Conservation (phyloP, 2,888 invertebrate species). For the Morinoia aosen region DNA sequence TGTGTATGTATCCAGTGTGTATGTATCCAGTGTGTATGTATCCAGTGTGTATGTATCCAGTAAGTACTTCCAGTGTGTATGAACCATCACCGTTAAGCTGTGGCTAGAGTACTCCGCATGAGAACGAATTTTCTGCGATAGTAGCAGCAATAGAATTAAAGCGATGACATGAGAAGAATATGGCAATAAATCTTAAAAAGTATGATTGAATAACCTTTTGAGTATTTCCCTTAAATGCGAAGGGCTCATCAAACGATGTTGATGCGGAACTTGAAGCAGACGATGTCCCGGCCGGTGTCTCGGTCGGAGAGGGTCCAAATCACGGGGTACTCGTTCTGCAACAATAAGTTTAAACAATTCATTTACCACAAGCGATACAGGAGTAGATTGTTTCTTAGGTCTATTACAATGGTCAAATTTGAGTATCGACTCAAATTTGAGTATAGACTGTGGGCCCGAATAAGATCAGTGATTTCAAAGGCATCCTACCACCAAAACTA, state of each 20-base stretch:
- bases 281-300: slow-evolving; percentile 52
- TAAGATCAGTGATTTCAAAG: too few relatives aligned
- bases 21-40: not conserved
- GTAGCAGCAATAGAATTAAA: not conserved
- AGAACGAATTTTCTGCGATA: not conserved
- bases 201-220: not conserved
- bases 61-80: not conserved
- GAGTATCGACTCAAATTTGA: not conserved
- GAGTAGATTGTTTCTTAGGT: too few relatives aligned
- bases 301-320: slow-evolving; percentile 61
- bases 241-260: slow-evolving; percentile 57
- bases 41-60: not conserved
- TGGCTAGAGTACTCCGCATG: not conserved
- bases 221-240: not conserved
- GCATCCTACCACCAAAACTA: too few relatives aligned
- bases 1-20: not conserved
- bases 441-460: not conserved
- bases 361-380: too few relatives aligned
- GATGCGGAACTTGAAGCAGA: slow-evolving; percentile 65
- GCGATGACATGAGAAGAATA: not conserved
- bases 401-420: too few relatives aligned
- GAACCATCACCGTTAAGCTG: not conserved
- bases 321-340: slow-evolving; percentile 63
- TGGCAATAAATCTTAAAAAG: not conserved
- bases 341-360: not conserved